phyloP scores from a whole-genome alignment of 1,140 invertebrate species.

The Heliconius melpomene region DNA sequence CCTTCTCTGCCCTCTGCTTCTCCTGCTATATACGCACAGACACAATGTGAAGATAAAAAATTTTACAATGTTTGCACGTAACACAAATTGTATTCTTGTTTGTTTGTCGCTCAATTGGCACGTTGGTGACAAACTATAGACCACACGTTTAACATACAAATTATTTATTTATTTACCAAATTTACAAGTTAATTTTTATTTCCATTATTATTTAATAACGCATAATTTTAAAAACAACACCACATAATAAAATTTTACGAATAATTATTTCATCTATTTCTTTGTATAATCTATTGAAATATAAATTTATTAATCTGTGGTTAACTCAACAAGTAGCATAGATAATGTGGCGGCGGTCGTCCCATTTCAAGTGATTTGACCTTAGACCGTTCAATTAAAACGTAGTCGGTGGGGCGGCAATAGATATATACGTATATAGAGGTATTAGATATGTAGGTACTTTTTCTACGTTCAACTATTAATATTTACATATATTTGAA shows the following conservation, averaged over 20 bases:
- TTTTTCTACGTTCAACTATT: neutral
- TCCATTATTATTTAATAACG: too few species aligned
- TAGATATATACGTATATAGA: conserved; percentile 27
- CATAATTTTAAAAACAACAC: too few species aligned
- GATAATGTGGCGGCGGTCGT: conserved; percentile 41
- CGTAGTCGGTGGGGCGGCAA: conserved; percentile 42
- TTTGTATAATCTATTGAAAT: neutral
- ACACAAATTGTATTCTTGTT: conserved; percentile 32
- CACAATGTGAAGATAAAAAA: too few species aligned
- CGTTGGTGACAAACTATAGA: conserved; percentile 18
- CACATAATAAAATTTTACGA: neutral
- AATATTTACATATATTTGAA: neutral
- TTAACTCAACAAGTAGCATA: conserved; percentile 31
- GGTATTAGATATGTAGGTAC: neutral
- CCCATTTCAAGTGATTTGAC: conserved; percentile 75
- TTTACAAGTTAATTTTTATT: too few species aligned
- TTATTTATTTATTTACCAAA: too few species aligned
- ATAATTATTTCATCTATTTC: neutral
- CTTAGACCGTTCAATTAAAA: conserved; percentile 76
- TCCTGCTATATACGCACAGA: too few species aligned
- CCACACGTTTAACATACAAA: neutral
- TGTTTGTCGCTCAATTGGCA: conserved; percentile 50
- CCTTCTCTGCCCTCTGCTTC: too few species aligned
- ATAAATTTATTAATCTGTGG: conserved; percentile 37
- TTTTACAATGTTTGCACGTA: conserved; percentile 36